phyloP scores from a whole-genome alignment of 53 echinoderm and acorn worm species.

The Luidia sarsii region DNA sequence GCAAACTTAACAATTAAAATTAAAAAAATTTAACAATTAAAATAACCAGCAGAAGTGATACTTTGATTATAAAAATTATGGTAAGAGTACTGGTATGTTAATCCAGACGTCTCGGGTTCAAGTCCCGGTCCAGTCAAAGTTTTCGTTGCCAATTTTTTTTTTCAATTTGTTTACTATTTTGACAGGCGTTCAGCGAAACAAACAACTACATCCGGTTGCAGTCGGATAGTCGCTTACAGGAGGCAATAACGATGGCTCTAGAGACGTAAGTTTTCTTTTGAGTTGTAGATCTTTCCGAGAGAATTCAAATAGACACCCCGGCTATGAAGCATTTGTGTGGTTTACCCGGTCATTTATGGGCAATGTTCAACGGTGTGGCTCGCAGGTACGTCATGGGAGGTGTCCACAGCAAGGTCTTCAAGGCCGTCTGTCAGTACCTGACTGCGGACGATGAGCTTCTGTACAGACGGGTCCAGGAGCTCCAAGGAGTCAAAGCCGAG shows the following conservation, averaged over 20 bases:
- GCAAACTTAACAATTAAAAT: too few species aligned
- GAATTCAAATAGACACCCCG: too few species aligned
- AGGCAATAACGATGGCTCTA: conserved; percentile 73
- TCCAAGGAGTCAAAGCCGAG: conserved; percentile 75
- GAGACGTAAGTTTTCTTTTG: conserved; percentile 64
- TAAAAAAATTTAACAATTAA: too few species aligned
- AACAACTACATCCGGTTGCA: conserved; percentile 80
- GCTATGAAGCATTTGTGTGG: too few species aligned
- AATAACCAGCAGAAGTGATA: too few species aligned
- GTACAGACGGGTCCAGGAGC: conserved; percentile 55
- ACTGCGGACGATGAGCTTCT: conserved; percentile 51
- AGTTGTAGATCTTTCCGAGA: too few species aligned
- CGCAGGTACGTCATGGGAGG: conserved; percentile 86
- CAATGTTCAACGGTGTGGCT: conserved; percentile 56
- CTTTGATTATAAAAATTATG: too few species aligned
- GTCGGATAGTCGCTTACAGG: conserved; percentile 78
- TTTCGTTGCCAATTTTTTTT: too few species aligned
- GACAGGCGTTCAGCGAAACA: conserved; percentile 71
- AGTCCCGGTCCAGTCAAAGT: too few species aligned
- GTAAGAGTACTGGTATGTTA: too few species aligned
- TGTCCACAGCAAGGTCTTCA: conserved; percentile 82
- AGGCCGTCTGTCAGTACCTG: conserved; percentile 73
- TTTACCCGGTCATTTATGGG: conserved; percentile 79
- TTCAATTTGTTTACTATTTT: neutral
- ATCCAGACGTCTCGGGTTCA: too few species aligned